phyloP scores from a whole-genome alignment of 2,113 vertebrate genomes.

The Sebastes schlegelii region DNA sequence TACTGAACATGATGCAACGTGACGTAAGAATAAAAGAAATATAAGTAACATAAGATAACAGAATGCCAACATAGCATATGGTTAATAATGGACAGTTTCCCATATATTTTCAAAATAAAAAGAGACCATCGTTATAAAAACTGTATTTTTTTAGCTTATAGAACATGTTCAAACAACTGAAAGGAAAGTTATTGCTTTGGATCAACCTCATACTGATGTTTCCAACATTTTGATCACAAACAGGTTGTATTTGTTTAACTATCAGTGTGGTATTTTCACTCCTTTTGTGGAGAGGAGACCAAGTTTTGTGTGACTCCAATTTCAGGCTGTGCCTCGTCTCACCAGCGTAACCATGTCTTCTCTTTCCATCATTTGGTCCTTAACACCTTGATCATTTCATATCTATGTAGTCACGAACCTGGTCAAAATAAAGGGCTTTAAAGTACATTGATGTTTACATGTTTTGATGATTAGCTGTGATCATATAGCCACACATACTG shows the following conservation, averaged over 20 bases:
- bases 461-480: not conserved
- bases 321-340: constrained; percentile 7
- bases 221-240: constrained; percentile 2
- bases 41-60: not conserved
- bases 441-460: constrained; percentile 5
- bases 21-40: too few relatives aligned
- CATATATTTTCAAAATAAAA: constrained; percentile 23
- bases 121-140: not conserved
- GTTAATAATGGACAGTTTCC: not conserved
- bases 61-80: not conserved
- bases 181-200: not conserved
- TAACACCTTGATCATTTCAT: constrained; percentile 33
- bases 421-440: constrained; percentile 61
- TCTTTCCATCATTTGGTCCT: constrained; percentile 15
- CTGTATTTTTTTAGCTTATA: not conserved
- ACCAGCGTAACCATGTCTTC: constrained; percentile 10
- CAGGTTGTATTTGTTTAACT: constrained; percentile 2
- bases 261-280: not conserved
- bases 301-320: not conserved
- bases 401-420: constrained; percentile 21
- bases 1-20: not conserved
- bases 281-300: not conserved
- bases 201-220: not conserved
- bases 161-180: not conserved
- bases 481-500: not conserved